phyloP scores from a whole-genome alignment of 2,797 vertebrate genomes.

The Iguana delicatissima region DNA sequence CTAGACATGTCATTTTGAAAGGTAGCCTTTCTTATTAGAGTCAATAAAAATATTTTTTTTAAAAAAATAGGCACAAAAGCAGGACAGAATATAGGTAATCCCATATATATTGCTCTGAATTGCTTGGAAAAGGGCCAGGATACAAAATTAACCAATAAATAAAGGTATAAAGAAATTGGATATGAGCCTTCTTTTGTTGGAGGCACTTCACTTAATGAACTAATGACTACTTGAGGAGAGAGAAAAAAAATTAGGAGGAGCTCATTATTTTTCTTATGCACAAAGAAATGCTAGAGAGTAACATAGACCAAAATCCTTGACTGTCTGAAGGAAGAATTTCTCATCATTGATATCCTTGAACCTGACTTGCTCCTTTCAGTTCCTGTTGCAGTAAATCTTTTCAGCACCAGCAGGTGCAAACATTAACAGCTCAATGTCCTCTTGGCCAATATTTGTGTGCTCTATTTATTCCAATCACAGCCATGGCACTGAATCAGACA shows the following conservation, averaged over 20 bases:
- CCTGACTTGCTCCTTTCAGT: constrained; percentile 74
- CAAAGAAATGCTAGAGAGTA: constrained; percentile 25
- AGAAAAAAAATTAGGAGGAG: constrained; percentile 34
- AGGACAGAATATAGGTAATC: not conserved
- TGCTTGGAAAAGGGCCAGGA: not conserved
- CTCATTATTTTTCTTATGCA: constrained; percentile 36
- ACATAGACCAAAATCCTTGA: constrained; percentile 75
- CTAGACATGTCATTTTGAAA: constrained; percentile 47
- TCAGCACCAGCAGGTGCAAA: constrained; percentile 80
- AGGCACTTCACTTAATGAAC: constrained; percentile 30
- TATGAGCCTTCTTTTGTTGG: constrained; percentile 41
- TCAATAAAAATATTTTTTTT: not conserved
- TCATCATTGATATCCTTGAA: constrained; percentile 91
- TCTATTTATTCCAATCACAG: constrained; percentile 75
- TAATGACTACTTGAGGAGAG: constrained; percentile 39
- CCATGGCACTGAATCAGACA: constrained; percentile 64
- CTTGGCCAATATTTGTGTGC: constrained; percentile 66
- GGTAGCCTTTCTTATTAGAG: not conserved
- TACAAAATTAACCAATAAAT: not conserved
- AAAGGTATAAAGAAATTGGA: not conserved
- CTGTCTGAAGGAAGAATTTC: constrained; percentile 85
- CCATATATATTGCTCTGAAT: not conserved
- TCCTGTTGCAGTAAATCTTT: constrained; percentile 85
- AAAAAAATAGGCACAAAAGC: not conserved
- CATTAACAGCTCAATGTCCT: constrained; percentile 67